Conservation (phyloP, 2,888 invertebrate species). For the Keiferia lycopersicella region DNA sequence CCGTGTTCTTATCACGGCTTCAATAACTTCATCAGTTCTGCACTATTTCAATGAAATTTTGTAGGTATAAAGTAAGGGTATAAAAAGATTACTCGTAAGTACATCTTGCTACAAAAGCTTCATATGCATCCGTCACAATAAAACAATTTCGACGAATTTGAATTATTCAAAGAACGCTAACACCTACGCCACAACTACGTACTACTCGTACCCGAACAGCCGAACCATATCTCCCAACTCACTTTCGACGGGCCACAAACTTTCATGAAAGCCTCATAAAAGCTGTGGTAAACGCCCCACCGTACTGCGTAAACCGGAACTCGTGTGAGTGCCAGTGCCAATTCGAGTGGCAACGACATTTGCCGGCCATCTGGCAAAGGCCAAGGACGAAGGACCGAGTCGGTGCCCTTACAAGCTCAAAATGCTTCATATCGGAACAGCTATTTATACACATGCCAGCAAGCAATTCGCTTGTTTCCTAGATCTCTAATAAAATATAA, state of each 20-base stretch:
- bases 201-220: background rate
- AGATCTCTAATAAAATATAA: too few relatives aligned
- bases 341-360: slow-evolving; percentile 17
- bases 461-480: too few relatives aligned
- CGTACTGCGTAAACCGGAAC: background rate
- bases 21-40: too few relatives aligned
- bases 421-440: background rate
- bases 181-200: too few relatives aligned
- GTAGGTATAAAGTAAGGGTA: too few relatives aligned
- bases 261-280: background rate
- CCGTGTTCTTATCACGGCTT: too few relatives aligned
- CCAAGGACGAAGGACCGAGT: background rate
- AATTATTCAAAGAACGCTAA: too few relatives aligned
- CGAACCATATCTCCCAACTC: background rate
- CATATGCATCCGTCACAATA: background rate
- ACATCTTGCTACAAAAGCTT: too few relatives aligned
- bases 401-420: background rate
- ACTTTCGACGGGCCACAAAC: slow-evolving; percentile 1
- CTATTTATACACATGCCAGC: too few relatives aligned
- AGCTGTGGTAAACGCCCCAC: background rate
- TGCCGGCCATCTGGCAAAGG: slow-evolving; percentile 2
- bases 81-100: too few relatives aligned
- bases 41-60: too few relatives aligned
- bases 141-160: too few relatives aligned
- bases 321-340: background rate